These are phyloP conservation scores for Oreochromis niloticus DNA, from an alignment of 2,113 vertebrate species.

Conservation along the genomic window DNA sequence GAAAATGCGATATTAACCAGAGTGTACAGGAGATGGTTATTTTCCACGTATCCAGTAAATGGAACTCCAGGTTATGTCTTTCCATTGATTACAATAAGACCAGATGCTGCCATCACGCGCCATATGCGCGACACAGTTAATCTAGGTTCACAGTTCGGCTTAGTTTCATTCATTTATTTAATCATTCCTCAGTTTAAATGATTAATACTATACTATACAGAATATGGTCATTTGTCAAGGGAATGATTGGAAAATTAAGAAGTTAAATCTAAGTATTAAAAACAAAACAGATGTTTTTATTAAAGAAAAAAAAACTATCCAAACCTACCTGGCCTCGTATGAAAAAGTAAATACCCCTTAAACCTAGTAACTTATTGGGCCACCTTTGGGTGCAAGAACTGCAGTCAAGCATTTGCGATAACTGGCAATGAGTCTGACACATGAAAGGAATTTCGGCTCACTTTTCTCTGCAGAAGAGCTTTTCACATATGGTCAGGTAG, in stretches of 20 bases:
- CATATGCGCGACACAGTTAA: neutral
- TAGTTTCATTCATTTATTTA: neutral
- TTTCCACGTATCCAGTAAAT: neutral
- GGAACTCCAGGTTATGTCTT: neutral
- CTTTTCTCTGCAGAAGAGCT: neutral
- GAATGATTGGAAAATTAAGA: neutral
- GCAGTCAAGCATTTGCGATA: neutral
- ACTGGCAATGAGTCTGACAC: neutral
- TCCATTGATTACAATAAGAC: neutral
- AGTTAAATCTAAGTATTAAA: too few relatives aligned
- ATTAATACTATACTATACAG: too few relatives aligned
- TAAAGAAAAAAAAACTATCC: neutral
- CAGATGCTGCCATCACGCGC: neutral
- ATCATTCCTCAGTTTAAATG: neutral
- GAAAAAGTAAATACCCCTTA: neutral
- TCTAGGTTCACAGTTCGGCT: neutral
- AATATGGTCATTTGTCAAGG: neutral
- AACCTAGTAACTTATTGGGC: neutral
- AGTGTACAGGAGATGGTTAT: neutral
- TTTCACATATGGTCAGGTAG: neutral
- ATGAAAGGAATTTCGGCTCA: neutral
- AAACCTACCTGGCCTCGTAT: neutral
- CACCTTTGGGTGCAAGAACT: neutral
- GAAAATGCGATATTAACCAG: neutral
- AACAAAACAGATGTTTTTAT: neutral